phyloP scores from a whole-genome alignment of 2,797 vertebrate genomes.

The Sorex maritimensis region DNA sequence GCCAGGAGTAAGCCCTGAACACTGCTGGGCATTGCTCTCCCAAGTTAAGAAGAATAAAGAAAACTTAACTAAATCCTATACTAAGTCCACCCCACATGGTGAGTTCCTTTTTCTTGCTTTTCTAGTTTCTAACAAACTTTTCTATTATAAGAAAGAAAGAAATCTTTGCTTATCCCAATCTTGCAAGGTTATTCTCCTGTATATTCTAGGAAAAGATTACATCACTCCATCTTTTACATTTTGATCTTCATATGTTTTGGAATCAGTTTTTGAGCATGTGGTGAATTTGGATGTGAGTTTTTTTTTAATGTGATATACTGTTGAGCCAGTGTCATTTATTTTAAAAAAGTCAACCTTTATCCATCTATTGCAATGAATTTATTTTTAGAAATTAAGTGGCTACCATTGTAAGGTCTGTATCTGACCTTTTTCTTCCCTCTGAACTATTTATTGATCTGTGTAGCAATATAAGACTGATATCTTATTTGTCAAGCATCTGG shows the following conservation, averaged over 20 bases:
- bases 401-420: neutral
- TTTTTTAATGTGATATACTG: fast-evolving
- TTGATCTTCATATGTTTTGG: neutral
- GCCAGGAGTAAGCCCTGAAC: no score
- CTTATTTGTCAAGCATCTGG: neutral
- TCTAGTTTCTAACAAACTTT: no score
- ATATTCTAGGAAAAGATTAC: neutral
- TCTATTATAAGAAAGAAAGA: neutral
- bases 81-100: no score
- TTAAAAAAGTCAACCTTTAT: neutral
- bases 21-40: no score
- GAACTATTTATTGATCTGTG: neutral
- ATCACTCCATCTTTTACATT: neutral
- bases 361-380: neutral
- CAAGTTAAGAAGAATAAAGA: no score
- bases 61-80: no score
- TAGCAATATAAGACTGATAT: no score
- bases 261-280: neutral
- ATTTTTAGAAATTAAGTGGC: neutral
- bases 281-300: neutral
- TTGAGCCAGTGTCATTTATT: neutral
- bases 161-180: neutral
- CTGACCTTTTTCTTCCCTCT: neutral
- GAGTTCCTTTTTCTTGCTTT: no score
- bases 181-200: neutral